phyloP scores from a whole-genome alignment of 1,140 invertebrate species.

The Antheraea pernyi region DNA sequence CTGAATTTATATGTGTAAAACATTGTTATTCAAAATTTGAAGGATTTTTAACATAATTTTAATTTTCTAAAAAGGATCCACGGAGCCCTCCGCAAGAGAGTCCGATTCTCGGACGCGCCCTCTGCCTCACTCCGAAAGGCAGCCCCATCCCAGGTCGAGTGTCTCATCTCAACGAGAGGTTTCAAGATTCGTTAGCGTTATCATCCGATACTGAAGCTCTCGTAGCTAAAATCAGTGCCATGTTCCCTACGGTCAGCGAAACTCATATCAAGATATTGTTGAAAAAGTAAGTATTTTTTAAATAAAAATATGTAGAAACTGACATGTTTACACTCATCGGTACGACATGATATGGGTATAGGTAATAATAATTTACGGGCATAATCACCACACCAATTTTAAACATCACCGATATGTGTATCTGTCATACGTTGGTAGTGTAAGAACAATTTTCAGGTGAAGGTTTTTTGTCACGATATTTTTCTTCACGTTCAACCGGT shows the following conservation, averaged over 20 bases:
- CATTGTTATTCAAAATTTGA: not conserved
- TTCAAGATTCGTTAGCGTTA: constrained; percentile 84
- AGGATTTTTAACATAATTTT: not conserved
- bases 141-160: constrained; percentile 68
- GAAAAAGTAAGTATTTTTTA: constrained; percentile 87
- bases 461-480: too few species aligned
- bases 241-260: constrained; percentile 94
- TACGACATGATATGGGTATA: too few species aligned
- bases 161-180: constrained; percentile 79
- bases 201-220: constrained; percentile 84
- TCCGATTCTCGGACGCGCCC: constrained; percentile 74
- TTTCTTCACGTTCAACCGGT: too few species aligned
- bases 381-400: too few species aligned
- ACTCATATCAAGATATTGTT: constrained; percentile 91
- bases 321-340: too few species aligned
- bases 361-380: too few species aligned
- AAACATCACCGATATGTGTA: too few species aligned
- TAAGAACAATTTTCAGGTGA: too few species aligned
- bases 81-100: constrained; percentile 57
- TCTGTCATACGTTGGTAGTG: too few species aligned
- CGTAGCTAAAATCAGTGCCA: constrained; percentile 91
- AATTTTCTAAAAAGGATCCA: constrained; percentile 17
- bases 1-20: not conserved
- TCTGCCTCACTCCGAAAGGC: constrained; percentile 76
- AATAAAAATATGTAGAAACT: too few species aligned